phyloP scores from a whole-genome alignment of 2,797 vertebrate genomes.

The Tragelaphus eurycerus region DNA sequence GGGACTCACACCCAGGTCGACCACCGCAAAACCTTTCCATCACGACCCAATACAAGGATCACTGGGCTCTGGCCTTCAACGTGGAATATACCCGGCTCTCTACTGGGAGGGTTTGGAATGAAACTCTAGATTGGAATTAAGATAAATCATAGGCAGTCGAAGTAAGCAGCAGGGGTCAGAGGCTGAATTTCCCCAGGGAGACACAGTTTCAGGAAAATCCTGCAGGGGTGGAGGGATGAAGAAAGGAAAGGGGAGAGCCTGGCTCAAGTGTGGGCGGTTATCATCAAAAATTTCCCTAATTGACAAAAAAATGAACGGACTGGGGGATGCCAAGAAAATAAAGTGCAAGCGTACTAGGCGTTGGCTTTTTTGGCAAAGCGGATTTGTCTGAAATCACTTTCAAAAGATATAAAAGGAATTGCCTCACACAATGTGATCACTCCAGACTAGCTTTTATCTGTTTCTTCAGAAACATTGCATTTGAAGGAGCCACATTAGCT shows the following conservation, averaged over 20 bases:
- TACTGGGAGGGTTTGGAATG: neutral
- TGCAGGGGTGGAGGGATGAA: neutral
- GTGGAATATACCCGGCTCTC: fast-evolving
- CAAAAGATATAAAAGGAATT: slow-evolving; percentile 16
- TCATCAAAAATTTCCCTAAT: slow-evolving; percentile 47
- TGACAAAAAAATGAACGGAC: slow-evolving; percentile 44
- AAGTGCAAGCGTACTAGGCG: neutral
- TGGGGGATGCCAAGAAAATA: neutral
- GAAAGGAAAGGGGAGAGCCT: neutral
- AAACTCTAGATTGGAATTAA: neutral
- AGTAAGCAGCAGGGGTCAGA: fast-evolving
- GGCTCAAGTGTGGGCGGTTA: neutral
- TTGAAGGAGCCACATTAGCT: neutral
- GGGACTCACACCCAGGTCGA: neutral
- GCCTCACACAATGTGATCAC: slow-evolving; percentile 27
- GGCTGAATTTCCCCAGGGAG: neutral
- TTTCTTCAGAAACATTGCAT: neutral
- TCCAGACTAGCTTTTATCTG: slow-evolving; percentile 2
- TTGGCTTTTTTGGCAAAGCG: slow-evolving; percentile 47
- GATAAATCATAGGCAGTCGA: neutral
- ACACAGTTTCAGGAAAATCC: neutral
- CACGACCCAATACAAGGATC: fast-evolving
- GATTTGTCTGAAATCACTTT: slow-evolving; percentile 53
- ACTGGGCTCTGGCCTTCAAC: fast-evolving
- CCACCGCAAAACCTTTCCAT: neutral